These are phyloP conservation scores for Synaphobranchus kaupii DNA, from an alignment of 2,797 vertebrate species.

Conservation along the genomic window DNA sequence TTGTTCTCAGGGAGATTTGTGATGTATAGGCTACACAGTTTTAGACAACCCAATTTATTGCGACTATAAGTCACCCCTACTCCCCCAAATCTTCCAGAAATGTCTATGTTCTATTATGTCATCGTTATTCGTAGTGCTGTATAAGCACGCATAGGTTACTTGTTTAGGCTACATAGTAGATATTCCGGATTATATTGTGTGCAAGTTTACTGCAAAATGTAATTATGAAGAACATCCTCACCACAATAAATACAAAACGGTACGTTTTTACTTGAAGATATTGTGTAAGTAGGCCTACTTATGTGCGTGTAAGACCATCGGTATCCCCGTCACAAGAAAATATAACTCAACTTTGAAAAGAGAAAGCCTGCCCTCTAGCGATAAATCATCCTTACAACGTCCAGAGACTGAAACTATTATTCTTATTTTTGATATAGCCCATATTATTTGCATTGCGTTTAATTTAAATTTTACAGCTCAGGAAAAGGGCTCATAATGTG, in stretches of 20 bases:
- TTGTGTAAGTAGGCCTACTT: background rate
- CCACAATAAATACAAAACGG: background rate
- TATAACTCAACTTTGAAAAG: constrained; percentile 26
- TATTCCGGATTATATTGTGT: background rate
- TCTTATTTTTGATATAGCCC: background rate
- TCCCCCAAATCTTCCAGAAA: background rate
- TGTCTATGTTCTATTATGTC: background rate
- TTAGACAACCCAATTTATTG: background rate
- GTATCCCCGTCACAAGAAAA: background rate
- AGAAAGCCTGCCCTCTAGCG: constrained; percentile 55
- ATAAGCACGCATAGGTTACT: background rate
- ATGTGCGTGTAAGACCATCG: background rate
- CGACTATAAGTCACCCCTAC: background rate
- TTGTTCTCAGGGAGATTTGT: background rate
- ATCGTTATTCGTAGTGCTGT: background rate
- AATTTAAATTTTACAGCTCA: background rate
- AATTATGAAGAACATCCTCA: background rate
- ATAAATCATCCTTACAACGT: background rate
- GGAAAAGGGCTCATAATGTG: background rate
- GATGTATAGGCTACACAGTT: background rate
- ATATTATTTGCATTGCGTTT: background rate
- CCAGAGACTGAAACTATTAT: background rate
- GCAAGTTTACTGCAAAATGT: background rate
- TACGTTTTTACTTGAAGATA: background rate
- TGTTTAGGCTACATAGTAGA: background rate